phyloP scores from a whole-genome alignment of 2,888 invertebrate species.

The Eupithecia tripunctaria region DNA sequence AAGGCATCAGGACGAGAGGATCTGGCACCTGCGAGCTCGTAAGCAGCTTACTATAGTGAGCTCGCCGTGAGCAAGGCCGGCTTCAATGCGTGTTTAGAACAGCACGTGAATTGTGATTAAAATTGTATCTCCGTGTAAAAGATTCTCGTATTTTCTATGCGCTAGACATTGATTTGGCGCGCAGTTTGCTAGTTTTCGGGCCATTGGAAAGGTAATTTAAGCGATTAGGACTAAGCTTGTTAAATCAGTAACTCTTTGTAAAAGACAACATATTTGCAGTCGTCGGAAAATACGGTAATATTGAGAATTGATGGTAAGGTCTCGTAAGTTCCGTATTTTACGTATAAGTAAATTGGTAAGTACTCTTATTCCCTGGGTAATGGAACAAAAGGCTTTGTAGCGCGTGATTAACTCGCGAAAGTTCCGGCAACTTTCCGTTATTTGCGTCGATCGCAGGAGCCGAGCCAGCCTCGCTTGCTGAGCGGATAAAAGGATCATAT shows the following conservation, averaged over 20 bases:
- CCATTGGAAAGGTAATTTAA: no score
- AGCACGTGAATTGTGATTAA: neutral
- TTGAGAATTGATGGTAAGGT: neutral
- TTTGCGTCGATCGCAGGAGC: constrained; percentile 2
- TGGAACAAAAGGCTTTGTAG: constrained; percentile 33
- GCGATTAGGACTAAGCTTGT: no score
- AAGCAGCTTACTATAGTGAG: neutral
- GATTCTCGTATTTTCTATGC: neutral
- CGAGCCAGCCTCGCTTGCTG: neutral
- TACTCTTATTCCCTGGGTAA: constrained; percentile 12
- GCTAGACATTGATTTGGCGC: no score
- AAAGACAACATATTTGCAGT: neutral
- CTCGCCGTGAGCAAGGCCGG: neutral
- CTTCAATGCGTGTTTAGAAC: neutral
- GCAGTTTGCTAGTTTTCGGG: no score
- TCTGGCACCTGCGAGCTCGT: neutral
- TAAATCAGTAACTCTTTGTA: neutral
- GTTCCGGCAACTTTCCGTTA: neutral
- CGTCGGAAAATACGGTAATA: neutral
- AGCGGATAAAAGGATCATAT: neutral
- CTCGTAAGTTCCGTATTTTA: neutral
- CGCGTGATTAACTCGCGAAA: constrained; percentile 40
- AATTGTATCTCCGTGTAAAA: neutral
- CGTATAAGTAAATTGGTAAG: neutral
- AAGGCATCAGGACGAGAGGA: neutral